phyloP scores from a whole-genome alignment of 2,888 invertebrate species.

The Magallana nippona region DNA sequence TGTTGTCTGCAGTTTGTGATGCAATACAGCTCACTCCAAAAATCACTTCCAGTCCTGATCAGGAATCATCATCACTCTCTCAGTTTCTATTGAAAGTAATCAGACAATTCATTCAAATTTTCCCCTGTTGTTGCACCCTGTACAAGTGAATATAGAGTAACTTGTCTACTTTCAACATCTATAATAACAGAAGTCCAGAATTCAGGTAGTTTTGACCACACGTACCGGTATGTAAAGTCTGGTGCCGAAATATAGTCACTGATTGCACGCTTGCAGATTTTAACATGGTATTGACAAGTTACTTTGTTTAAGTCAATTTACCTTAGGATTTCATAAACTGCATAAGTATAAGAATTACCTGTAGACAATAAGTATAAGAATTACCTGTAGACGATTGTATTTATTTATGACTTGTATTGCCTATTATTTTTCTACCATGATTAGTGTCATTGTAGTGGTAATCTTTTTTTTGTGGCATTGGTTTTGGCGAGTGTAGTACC shows the following conservation, averaged over 20 bases:
- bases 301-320: background rate
- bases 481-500: background rate
- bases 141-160: too few species aligned
- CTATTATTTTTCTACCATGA: background rate
- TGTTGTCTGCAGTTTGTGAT: constrained; percentile 26
- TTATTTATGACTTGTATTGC: constrained; percentile 10
- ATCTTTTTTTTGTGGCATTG: constrained; percentile 11
- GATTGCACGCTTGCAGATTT: too few species aligned
- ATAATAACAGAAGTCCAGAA: too few species aligned
- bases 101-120: background rate
- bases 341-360: background rate
- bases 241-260: too few species aligned
- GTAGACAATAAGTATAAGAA: background rate
- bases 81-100: constrained; percentile 15
- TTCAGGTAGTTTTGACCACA: too few species aligned
- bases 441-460: background rate
- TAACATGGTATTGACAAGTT: too few species aligned
- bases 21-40: constrained; percentile 30
- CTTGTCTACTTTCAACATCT: too few species aligned
- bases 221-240: too few species aligned
- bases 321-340: background rate
- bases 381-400: background rate
- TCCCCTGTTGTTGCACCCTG: background rate
- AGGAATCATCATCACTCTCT: background rate
- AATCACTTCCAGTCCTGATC: background rate